These are phyloP conservation scores for Aphodius granarius DNA, from an alignment of 2,888 invertebrate species.

Conservation along the genomic window DNA sequence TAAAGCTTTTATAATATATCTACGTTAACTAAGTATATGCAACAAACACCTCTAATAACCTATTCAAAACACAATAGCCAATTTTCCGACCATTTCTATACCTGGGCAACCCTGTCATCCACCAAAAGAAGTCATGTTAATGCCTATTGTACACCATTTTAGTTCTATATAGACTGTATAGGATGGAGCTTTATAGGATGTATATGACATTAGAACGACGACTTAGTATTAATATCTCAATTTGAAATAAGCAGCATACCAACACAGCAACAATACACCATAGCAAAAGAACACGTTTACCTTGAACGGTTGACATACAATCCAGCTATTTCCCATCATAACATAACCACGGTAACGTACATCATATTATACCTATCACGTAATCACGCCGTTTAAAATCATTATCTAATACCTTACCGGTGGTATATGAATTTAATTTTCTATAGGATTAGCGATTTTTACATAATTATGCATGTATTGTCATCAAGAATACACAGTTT, in stretches of 20 bases:
- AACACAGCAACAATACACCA: not conserved
- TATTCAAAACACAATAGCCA: not conserved
- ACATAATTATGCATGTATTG: not conserved
- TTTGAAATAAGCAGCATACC: not conserved
- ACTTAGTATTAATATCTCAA: not conserved
- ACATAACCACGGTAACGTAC: not conserved
- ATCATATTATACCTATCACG: not conserved
- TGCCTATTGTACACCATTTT: not conserved
- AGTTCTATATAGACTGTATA: not conserved
- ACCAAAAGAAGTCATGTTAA: not conserved
- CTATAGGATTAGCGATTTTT: not conserved
- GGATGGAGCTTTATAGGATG: too few relatives aligned
- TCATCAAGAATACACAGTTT: not conserved
- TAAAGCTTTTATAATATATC: too few relatives aligned
- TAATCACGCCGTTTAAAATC: not conserved
- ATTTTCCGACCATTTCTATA: not conserved
- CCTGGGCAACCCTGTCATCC: not conserved
- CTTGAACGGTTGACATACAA: slow-evolving; percentile 9
- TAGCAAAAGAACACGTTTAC: not conserved
- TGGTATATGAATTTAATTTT: too few relatives aligned
- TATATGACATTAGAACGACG: not conserved
- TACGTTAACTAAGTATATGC: too few relatives aligned
- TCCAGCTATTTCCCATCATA: not conserved
- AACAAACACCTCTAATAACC: too few relatives aligned
- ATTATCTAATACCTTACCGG: not conserved